phyloP scores from a whole-genome alignment of 1,140 invertebrate species.

The Bombus impatiens region DNA sequence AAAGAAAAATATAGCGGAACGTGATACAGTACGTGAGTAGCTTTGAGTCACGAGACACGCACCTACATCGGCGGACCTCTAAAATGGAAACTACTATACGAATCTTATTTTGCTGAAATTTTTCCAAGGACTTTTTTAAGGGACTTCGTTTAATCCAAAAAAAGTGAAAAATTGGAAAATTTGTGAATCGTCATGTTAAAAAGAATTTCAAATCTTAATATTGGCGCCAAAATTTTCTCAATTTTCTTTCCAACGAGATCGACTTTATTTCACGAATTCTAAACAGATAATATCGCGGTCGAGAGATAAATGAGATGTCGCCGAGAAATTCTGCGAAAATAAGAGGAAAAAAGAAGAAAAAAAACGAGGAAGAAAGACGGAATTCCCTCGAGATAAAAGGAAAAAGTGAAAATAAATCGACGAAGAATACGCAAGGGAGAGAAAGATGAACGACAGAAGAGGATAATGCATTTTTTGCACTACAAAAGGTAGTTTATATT shows the following conservation, averaged over 20 bases:
- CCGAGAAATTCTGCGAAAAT: not conserved
- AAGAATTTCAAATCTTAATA: not conserved
- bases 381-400: not conserved
- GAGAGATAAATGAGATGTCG: not conserved
- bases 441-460: not conserved
- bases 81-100: not conserved
- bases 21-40: not conserved
- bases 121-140: too few species aligned
- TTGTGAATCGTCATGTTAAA: not conserved
- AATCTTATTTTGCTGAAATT: not conserved
- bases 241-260: not conserved
- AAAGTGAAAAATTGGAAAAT: too few species aligned
- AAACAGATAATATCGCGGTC: not conserved
- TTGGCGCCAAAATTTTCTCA: not conserved
- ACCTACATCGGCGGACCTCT: too few species aligned
- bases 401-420: too few species aligned
- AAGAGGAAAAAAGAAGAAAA: too few species aligned
- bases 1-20: not conserved
- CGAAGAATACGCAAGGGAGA: not conserved
- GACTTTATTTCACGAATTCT: not conserved
- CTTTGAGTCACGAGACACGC: not conserved
- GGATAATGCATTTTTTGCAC: conserved; percentile 51
- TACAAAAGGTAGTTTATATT: conserved; percentile 9
- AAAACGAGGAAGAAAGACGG: not conserved
- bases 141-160: too few species aligned